These are phyloP conservation scores for Columbina picui DNA, from an alignment of 2,113 vertebrate species.

Conservation along the genomic window DNA sequence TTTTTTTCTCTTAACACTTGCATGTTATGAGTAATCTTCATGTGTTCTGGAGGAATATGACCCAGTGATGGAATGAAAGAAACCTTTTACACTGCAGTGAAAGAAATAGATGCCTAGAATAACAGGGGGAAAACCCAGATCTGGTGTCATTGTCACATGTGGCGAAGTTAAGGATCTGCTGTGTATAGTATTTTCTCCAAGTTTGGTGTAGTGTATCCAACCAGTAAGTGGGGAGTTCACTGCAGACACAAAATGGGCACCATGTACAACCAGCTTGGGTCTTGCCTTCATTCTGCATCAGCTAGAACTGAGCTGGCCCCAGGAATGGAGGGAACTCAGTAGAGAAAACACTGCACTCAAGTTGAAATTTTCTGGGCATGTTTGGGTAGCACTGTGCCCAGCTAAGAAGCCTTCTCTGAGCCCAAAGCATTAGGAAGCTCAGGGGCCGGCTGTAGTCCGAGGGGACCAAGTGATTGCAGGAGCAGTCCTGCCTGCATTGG, in stretches of 20 bases:
- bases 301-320: not conserved
- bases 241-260: not conserved
- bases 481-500: not conserved
- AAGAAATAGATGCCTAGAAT: not conserved
- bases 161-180: not conserved
- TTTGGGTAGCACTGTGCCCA: not conserved
- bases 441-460: not conserved
- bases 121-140: not conserved
- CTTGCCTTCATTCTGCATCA: not conserved
- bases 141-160: not conserved
- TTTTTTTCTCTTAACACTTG: not conserved
- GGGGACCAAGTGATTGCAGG: not conserved
- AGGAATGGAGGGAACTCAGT: not conserved
- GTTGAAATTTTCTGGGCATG: not conserved
- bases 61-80: not conserved
- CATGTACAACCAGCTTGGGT: rapidly evolving
- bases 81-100: not conserved
- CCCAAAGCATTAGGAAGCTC: not conserved
- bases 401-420: not conserved
- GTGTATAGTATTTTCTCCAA: not conserved
- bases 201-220: not conserved
- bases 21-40: not conserved
- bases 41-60: not conserved
- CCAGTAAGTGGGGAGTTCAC: not conserved
- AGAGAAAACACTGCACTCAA: not conserved